A percentile compares a stretch with the other conserved stretches of the same genome.
phyloP scores from a whole-genome alignment of 2,888 invertebrate species.

The Octodonta nipae region DNA sequence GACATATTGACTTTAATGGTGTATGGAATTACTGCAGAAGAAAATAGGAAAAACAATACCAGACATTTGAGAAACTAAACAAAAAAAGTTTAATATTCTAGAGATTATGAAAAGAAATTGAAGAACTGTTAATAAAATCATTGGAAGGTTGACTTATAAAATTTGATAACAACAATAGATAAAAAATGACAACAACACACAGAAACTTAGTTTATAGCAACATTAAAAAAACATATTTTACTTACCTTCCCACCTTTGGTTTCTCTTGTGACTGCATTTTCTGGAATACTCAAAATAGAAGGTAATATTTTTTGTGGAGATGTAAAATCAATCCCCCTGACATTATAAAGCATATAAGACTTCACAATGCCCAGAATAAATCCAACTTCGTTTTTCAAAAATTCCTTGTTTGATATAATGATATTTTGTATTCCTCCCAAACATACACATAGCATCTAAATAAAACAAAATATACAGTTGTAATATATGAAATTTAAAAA shows the following conservation, averaged over 20 bases:
- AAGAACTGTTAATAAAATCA: too few relatives aligned
- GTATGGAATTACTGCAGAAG: too few relatives aligned
- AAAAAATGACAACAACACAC: neutral
- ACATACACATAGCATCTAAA: slow-evolving; percentile 39
- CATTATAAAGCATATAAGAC: slow-evolving; percentile 41
- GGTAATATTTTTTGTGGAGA: slow-evolving; percentile 44
- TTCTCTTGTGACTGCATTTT: slow-evolving; percentile 29
- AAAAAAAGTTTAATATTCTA: too few relatives aligned
- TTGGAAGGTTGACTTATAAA: too few relatives aligned
- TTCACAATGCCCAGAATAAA: slow-evolving; percentile 46
- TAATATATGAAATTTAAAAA: neutral
- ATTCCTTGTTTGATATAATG: slow-evolving; percentile 23
- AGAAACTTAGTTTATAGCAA: neutral
- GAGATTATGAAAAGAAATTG: too few relatives aligned
- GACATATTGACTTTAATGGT: too few relatives aligned
- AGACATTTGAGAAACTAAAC: too few relatives aligned
- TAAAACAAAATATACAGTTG: slow-evolving; percentile 7
- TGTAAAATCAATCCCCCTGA: slow-evolving; percentile 35
- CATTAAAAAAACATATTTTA: neutral
- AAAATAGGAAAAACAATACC: too few relatives aligned
- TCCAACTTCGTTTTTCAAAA: slow-evolving; percentile 32
- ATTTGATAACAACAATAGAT: neutral
- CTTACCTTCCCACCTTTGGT: slow-evolving; percentile 49
- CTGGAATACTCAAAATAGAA: slow-evolving; percentile 47
- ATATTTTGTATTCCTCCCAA: slow-evolving; percentile 32